Evolutionary conservation across 2,113 vertebrate genomes (phyloP), one percentile per base, ranked within the genome.

Genomic region (Tenebrosternarchus preto): DNA sequence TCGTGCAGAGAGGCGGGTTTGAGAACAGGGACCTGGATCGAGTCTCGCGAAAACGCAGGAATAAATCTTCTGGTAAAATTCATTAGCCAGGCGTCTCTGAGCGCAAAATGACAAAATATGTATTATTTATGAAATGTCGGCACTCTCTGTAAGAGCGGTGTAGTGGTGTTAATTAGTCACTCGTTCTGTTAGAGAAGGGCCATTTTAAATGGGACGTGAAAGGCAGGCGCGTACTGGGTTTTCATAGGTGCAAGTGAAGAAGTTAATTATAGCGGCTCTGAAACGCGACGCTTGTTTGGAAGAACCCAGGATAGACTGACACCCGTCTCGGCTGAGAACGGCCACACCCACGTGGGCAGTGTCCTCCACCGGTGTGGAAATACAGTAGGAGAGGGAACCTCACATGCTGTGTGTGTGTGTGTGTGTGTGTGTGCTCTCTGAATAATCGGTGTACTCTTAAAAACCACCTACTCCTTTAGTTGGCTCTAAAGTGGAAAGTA

Each of bases 21-120:
- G 19, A 0, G 25, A 12, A 85, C 82, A 85, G 76, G 82, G 61
- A 71, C 82, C 78, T 73, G 76, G 84, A 85, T 85, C 86, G 84
- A 87, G 78, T 79, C 86, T 85, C 89, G 86, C 87, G n/a, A n/a
- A 88, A 90, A 91, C 87, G 87, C 88, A 88, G 81, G 87, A 90
- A 92, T 92, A 92, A 92, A 92, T 93, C 92, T 92, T 90, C 91
- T 91, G 92, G 92, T 94, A 91, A 93, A 92, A 91, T 92, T 91
- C 90, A 93, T 94, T 93, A 92, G 92, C 89, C 87, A 93, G 90
- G 92, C 89, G 90, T 92, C 90, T 92, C 88, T 92, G 90, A 93
- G 90, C 90, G 90, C 89, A 91, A 92, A 93, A 93, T 91, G 91
- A 92, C 92, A 92, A 91, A 93, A 92, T 92, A 94, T 92, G 90